phyloP scores from a whole-genome alignment of 1,140 invertebrate genomes.

The Drosophila pseudoananassae region DNA sequence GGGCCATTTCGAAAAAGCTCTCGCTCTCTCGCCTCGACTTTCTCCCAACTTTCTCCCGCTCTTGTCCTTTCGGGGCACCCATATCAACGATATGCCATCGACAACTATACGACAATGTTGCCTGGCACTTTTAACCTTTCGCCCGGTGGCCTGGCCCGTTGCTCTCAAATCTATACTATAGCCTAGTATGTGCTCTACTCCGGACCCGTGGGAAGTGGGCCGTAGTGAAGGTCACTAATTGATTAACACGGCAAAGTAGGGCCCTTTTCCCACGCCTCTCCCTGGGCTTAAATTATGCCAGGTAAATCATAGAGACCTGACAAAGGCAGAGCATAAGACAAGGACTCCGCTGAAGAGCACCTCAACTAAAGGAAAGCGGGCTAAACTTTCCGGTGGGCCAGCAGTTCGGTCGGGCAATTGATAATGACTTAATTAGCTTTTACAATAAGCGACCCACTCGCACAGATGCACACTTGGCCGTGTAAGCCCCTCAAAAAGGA shows the following conservation, averaged over 20 bases:
- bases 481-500: slow-evolving; percentile 64
- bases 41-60: slow-evolving; percentile 5
- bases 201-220: slow-evolving; percentile 39
- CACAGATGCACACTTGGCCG: slow-evolving; percentile 34
- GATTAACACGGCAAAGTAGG: slow-evolving; percentile 58
- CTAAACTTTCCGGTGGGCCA: slow-evolving; percentile 5
- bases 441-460: slow-evolving; percentile 31
- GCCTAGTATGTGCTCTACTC: slow-evolving; percentile 2
- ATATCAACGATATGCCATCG: slow-evolving; percentile 38
- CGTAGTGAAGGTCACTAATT: slow-evolving; percentile 78
- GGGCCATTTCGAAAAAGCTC: slow-evolving; percentile 49
- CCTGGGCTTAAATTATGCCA: slow-evolving; percentile 11
- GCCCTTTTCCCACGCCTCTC: background rate
- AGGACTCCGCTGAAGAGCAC: slow-evolving; percentile 13
- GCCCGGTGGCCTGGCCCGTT: slow-evolving; percentile 23
- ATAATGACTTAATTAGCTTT: slow-evolving; percentile 81
- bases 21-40: slow-evolving; percentile 9
- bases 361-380: too few relatives aligned
- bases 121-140: slow-evolving; percentile 79
- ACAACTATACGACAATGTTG: slow-evolving; percentile 58
- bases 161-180: slow-evolving; percentile 58
- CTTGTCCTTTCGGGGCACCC: slow-evolving; percentile 4
- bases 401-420: slow-evolving; percentile 55
- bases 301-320: slow-evolving; percentile 6
- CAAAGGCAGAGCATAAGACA: slow-evolving; percentile 14